These are phyloP conservation scores for Eleutherodactylus coqui DNA, from an alignment of 2,797 vertebrate genomes.

Conservation along the genomic window DNA sequence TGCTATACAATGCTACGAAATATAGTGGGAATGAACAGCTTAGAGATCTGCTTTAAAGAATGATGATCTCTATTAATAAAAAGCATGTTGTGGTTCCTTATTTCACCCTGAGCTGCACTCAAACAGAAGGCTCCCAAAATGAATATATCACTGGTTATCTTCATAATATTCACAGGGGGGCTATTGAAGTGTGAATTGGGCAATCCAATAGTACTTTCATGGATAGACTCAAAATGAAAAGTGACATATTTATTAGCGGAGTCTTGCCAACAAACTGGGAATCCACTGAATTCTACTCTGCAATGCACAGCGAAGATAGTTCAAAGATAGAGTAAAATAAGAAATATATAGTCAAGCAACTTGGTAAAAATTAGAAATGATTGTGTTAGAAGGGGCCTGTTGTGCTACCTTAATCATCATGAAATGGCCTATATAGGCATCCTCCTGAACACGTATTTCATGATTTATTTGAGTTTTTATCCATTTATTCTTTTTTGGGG, in stretches of 20 bases:
- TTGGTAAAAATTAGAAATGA: not conserved
- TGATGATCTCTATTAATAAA: slow-evolving; percentile 1
- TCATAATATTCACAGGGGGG: slow-evolving; percentile 40
- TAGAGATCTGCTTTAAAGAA: not conserved
- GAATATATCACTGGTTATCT: slow-evolving; percentile 52
- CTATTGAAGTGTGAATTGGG: slow-evolving; percentile 48
- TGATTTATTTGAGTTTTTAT: no score
- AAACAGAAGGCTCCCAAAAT: slow-evolving; percentile 33
- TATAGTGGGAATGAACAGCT: not conserved
- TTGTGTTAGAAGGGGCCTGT: not conserved
- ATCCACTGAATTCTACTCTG: slow-evolving; percentile 17
- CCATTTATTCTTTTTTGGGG: no score
- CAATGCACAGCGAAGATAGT: not conserved
- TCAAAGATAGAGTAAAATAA: slow-evolving; percentile 36
- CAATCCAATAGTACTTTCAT: slow-evolving; percentile 32
- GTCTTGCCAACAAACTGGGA: slow-evolving; percentile 28
- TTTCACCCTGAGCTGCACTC: slow-evolving; percentile 15
- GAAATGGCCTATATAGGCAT: not conserved
- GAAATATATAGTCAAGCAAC: not conserved
- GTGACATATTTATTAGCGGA: slow-evolving; percentile 57
- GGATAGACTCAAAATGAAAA: slow-evolving; percentile 50
- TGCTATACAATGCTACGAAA: not conserved
- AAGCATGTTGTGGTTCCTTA: not conserved
- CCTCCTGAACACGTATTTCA: not conserved
- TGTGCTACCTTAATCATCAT: not conserved